A percentile compares a stretch with the other conserved stretches of the same genome.
phyloP scores from a whole-genome alignment of 2,797 vertebrate genomes.

The Sebastiscus tertius region DNA sequence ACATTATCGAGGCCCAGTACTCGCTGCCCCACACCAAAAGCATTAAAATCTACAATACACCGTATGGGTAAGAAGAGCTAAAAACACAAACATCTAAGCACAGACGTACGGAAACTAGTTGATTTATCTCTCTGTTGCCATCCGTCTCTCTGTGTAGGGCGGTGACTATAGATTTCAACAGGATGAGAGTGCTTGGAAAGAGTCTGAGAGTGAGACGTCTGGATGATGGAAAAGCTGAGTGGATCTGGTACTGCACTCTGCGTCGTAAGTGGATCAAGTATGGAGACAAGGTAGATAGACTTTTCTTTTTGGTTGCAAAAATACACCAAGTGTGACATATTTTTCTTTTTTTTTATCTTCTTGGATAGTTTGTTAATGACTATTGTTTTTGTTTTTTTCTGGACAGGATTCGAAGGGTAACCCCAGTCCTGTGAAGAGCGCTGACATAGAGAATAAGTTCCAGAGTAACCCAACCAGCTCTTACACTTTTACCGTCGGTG shows the following conservation, averaged over 20 bases:
- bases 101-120: background rate
- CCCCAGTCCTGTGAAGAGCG: conserved; percentile 22
- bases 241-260: conserved; percentile 77
- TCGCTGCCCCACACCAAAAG: conserved; percentile 70
- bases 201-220: conserved; percentile 72
- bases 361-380: background rate
- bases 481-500: conserved; percentile 26
- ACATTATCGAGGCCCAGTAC: conserved; percentile 81
- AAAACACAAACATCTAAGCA: background rate
- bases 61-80: conserved; percentile 66
- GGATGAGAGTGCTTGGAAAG: conserved; percentile 69
- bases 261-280: conserved; percentile 61
- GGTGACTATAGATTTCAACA: conserved; percentile 71
- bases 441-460: conserved; percentile 69
- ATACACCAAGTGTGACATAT: background rate
- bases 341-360: background rate
- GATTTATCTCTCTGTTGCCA: too few species aligned
- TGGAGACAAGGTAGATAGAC: conserved; percentile 64
- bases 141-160: conserved; percentile 44
- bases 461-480: conserved; percentile 47
- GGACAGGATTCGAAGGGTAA: conserved; percentile 60
- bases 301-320: background rate
- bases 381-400: background rate
- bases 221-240: conserved; percentile 61
- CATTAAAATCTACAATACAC: conserved; percentile 79